Base-by-base conservation (phyloP, 2,797 vertebrate genomes). In the Trachops cirrhosus region DNA sequence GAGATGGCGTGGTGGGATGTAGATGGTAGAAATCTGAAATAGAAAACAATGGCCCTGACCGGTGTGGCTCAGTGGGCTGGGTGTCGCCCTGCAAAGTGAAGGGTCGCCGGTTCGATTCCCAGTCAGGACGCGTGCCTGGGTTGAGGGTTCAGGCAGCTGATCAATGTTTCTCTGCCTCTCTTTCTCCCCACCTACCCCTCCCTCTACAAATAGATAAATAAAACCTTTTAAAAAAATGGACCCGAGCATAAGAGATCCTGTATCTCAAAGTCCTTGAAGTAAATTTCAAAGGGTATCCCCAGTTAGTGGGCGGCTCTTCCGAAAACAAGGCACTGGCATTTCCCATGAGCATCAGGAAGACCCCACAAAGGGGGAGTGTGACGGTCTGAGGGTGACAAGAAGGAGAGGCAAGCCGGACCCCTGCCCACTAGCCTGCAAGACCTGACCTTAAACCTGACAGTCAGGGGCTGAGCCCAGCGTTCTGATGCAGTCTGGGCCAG, bases 391-490 rank as follows among this genome's bases (percentile, higher is more conserved):
- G 57, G 24, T 26, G 57, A 48, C 44, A 32, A 21, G 77, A 22
- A 9, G 39, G 10, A 6, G n/a, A 46, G 11, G 22, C 6, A 5
- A 57, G 41, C 10, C 52, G 32, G 59, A 19, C 48, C 5, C 3
- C 0, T 37, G 18, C 16, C 77, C 1, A 6, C 11, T 2, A 54
- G 67, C 29, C 37, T 10, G 3, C 57, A 77, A 37, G 32, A 9
- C 44, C 4, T 2, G 37, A 22, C 37, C 50, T 70, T 57, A 6
- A 77, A 34, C 0, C 0, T 22, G 22, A 71, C 2, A 1, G 16
- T 34, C 34, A 24, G 59, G 68, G 8, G 24, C 73, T 29, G 15
- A 57, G 52, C 22, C 32, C 52, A 15, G 44, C 7, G 0, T 22
- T 22, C 32, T 26, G 9, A 6, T 0, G 2, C 11, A 29, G 80